Evolutionary conservation across 2,113 vertebrate genomes (phyloP).

Genomic region (Cavia porcellus): DNA sequence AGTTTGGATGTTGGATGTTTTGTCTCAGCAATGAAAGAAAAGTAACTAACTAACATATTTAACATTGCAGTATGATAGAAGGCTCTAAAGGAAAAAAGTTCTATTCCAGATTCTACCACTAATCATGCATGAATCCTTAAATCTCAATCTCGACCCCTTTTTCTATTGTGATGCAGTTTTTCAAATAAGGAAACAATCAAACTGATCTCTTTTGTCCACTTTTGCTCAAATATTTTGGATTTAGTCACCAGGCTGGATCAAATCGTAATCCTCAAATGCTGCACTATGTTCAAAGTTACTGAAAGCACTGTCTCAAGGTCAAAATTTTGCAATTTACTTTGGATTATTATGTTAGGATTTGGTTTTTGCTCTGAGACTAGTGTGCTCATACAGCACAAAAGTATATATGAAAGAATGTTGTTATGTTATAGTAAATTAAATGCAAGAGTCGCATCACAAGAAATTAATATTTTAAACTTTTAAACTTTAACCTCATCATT

Average conservation of each 20-base stretch:
- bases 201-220: not conserved
- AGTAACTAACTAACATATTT: not conserved
- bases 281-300: not conserved
- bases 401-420: not conserved
- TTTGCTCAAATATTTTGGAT: not conserved
- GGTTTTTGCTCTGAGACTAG: not conserved
- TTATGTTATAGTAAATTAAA: not conserved
- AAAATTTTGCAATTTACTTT: not conserved
- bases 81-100: not conserved
- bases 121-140: not conserved
- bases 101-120: not conserved
- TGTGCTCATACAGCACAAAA: not conserved
- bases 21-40: not conserved
- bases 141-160: not conserved
- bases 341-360: constrained; percentile 10
- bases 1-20: not conserved
- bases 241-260: not conserved
- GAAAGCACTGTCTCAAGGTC: not conserved
- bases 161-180: not conserved
- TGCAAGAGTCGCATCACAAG: not conserved
- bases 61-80: too few relatives aligned
- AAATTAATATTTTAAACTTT: not conserved
- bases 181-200: not conserved
- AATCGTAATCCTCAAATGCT: not conserved
- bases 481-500: not conserved